A percentile compares a stretch with the other conserved stretches of the same genome.
Conservation (phyloP, 37 sponge, comb jelly and placozoan genomes). For the Diacarnus erythraeanus region DNA sequence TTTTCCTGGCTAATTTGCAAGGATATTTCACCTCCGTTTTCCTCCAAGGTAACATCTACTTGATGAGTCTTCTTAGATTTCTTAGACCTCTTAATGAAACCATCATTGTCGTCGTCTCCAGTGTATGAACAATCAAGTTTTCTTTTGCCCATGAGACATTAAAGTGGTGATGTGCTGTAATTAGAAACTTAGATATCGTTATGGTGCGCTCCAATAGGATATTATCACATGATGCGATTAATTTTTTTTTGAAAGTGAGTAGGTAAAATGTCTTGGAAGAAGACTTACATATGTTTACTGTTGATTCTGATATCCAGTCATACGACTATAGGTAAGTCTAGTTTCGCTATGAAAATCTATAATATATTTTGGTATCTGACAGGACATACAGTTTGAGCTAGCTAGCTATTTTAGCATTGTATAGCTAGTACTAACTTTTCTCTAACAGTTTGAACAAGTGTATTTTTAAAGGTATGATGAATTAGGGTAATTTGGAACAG, state of each 20-base stretch:
- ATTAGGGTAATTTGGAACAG: too few species aligned
- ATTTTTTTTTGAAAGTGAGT: too few species aligned
- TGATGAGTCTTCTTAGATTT: background rate
- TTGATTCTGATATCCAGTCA: background rate
- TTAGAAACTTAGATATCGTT: background rate
- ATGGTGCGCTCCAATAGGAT: constrained; percentile 6
- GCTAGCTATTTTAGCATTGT: too few species aligned
- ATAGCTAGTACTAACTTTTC: too few species aligned
- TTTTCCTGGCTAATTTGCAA: constrained; percentile 30
- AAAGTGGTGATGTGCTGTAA: background rate
- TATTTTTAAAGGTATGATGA: too few species aligned
- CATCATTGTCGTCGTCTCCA: background rate
- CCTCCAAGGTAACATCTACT: background rate
- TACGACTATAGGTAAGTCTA: background rate
- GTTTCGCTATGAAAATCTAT: too few species aligned
- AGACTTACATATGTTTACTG: background rate
- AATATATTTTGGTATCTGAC: too few species aligned
- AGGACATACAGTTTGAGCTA: too few species aligned
- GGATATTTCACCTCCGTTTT: background rate
- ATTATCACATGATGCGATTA: background rate
- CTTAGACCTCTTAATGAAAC: background rate
- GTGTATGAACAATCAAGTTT: background rate
- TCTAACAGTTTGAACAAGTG: too few species aligned
- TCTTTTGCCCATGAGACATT: background rate
- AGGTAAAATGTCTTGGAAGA: background rate